Evolutionary conservation across 2,888 invertebrate species (phyloP), one percentile per base, ranked within the genome.

Genomic region (Eupithecia exiguata): DNA sequence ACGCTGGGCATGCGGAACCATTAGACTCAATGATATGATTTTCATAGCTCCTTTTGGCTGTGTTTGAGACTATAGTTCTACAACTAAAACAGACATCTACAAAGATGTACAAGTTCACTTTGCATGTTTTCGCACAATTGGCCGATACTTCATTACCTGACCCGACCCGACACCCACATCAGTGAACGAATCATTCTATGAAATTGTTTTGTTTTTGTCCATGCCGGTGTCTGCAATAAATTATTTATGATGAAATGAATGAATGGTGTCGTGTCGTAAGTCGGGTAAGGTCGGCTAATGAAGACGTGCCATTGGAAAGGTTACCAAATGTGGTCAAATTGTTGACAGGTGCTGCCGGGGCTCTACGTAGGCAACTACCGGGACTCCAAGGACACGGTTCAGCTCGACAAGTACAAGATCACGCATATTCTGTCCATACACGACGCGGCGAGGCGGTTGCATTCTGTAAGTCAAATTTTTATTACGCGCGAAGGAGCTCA

Each of bases 371-470:
- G 99, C 77, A 99, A 98, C 93, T 98, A 99, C 93, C 96, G 99
- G 85, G 99, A 99, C 95, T 98, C 99, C 72, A 98, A 98, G 91
- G 99, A 99, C 92, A 95, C 96, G 58, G 96, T 97, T 81, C 99
- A 99, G 92, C 95, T 99, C 83, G 97, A 97, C 83, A 96, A 97
- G 86, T 97, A 97, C 94, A 97, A 97, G 89, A 99, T 99, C 82
- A 98, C 98, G 35, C 99, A 99, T 92, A 99, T 99, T 83, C 95
- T 99, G 78, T 98, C 99, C 79, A 98, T 99, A 89, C 99, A 99
- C 95, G 99, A 99, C 94, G 97, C 98, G 79, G 98, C 99, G 21
- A 96, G 98, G 83, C 96, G 97, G 89, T 94, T 98, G 80, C 96
- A 98, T 87, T 96, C 97, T 78, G 98, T 98, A 94, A 96, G 96